Evolutionary conservation across 2,888 invertebrate species (phyloP), one percentile per base, ranked within the genome.

Genomic region (Periphyllus acericola): DNA sequence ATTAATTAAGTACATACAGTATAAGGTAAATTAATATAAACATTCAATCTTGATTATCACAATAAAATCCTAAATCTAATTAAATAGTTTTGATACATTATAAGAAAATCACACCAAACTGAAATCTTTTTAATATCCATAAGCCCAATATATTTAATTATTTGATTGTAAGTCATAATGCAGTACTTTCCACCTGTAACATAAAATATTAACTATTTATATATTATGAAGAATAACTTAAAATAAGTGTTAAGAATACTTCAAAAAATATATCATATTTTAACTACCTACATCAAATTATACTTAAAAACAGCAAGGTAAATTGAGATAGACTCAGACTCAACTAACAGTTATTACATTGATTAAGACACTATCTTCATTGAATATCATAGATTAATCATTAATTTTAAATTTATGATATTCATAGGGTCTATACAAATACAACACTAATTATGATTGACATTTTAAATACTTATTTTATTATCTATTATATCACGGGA

Each of bases 1-100:
- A 60, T 86, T 40, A 86, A 86, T 87, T 87, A 87, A 87, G 87
- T 87, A 87, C 87, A 87, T 74, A 87, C 81, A 81, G 55, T 66
- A 66, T 60, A 87, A 81, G 72, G 74, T 74, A 74, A 74, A 80
- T 80, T 74, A 75, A 74, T 40, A 72, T 25, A 72, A 68, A 79
- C 36, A 79, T 80, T 72, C 6, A 86, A 86, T 79, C 71, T 85
- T 78, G 55, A 80, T 87, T 81, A 87, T 87, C 87, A 87, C 87
- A 87, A 87, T 52, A 34, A 19, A 85, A 81, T 75, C 25, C 87
- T 87, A 87, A 32, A n/a, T 55, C 87, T 87, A 84, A 80, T 74
- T 46, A 55, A 81, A 87, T 79, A 76, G 46, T 85, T 78, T 87
- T 80, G 80, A 87, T 87, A 80, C 86, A 80, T 40, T 60, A 19